phyloP scores from a whole-genome alignment of 2,797 vertebrate genomes.

The Karalla daura region DNA sequence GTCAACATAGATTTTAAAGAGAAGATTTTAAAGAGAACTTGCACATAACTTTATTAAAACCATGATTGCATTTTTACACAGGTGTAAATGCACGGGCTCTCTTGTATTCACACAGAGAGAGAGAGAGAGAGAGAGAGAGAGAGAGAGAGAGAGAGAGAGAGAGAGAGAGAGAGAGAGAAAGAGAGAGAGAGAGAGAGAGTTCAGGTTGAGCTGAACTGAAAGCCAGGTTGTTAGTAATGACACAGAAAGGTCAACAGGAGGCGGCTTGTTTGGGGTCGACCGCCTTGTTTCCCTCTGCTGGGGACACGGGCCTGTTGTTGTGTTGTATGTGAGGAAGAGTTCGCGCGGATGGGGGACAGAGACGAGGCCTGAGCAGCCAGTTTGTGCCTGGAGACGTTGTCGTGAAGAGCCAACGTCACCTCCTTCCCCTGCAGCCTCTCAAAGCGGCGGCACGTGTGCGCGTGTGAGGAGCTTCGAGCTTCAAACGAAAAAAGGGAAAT shows the following conservation, averaged over 20 bases:
- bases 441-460: neutral
- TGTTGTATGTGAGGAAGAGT: too few species aligned
- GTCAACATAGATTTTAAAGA: neutral
- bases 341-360: too few species aligned
- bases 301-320: slow-evolving; percentile 47
- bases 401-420: neutral
- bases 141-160: too few species aligned
- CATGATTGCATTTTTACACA: neutral
- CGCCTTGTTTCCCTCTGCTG: slow-evolving; percentile 45
- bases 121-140: too few species aligned
- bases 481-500: slow-evolving; percentile 60
- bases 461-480: slow-evolving; percentile 31
- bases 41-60: too few species aligned
- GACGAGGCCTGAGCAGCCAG: neutral
- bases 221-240: slow-evolving; percentile 44
- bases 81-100: neutral
- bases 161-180: too few species aligned
- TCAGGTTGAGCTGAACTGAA: slow-evolving; percentile 29
- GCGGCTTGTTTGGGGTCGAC: slow-evolving; percentile 47
- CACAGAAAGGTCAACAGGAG: slow-evolving; percentile 64
- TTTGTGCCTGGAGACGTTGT: slow-evolving; percentile 7
- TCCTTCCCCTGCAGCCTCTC: slow-evolving; percentile 29
- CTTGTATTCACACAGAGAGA: too few species aligned
- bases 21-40: neutral
- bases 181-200: too few species aligned